These are phyloP conservation scores for Taurulus bubalis DNA, from an alignment of 2,113 vertebrate species.

Conservation along the genomic window DNA sequence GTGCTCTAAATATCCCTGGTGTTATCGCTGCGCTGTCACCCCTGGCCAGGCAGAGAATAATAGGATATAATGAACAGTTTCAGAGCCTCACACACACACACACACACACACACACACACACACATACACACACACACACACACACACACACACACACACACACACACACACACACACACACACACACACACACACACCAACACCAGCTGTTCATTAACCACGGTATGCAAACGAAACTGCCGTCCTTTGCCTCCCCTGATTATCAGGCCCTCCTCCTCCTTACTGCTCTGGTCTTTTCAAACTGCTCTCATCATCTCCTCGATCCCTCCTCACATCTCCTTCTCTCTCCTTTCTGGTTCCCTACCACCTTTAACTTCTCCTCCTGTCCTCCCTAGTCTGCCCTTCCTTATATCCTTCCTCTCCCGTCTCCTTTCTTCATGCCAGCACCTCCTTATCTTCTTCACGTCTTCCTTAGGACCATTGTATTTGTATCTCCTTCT, in stretches of 20 bases:
- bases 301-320: conserved; percentile 49
- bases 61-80: conserved; percentile 80
- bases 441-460: background rate
- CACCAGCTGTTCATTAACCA: conserved; percentile 88
- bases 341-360: background rate
- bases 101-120: conserved; percentile 27
- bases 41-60: conserved; percentile 83
- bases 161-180: conserved; percentile 31
- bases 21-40: conserved; percentile 84
- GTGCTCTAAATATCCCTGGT: conserved; percentile 68
- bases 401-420: background rate
- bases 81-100: conserved; percentile 45
- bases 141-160: conserved; percentile 11
- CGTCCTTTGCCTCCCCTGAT: conserved; percentile 67
- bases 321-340: background rate
- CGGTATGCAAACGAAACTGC: conserved; percentile 87
- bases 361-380: background rate
- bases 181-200: background rate
- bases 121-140: conserved; percentile 25
- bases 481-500: background rate
- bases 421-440: background rate
- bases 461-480: background rate
- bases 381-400: background rate
- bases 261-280: conserved; percentile 55
- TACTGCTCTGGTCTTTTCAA: conserved; percentile 20